These are phyloP conservation scores for Euplexia lucipara DNA, from an alignment of 2,888 invertebrate genomes.

Conservation along the genomic window DNA sequence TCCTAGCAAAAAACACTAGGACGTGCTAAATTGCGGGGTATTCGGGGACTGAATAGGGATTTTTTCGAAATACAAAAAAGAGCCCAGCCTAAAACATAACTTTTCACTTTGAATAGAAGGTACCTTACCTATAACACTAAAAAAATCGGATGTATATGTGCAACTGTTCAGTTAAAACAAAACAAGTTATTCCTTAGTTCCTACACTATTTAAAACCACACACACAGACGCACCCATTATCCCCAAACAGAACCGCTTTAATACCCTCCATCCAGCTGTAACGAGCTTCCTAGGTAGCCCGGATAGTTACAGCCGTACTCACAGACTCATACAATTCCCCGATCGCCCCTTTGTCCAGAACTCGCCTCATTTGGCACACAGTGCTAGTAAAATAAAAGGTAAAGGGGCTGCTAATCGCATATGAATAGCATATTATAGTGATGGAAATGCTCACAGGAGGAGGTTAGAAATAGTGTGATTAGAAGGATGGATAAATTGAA, in stretches of 20 bases:
- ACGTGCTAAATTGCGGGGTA: no score
- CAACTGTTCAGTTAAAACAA: neutral
- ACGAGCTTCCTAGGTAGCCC: constrained; percentile 22
- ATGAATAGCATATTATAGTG: constrained; percentile 31
- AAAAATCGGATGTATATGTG: no score
- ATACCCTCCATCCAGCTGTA: constrained; percentile 23
- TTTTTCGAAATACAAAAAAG: no score
- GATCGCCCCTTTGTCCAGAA: constrained; percentile 40
- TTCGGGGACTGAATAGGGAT: no score
- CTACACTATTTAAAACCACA: neutral
- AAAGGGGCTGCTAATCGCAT: constrained; percentile 39
- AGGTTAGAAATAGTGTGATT: neutral
- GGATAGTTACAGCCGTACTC: constrained; percentile 12
- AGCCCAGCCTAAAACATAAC: no score
- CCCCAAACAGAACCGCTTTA: constrained; percentile 14
- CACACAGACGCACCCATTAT: neutral
- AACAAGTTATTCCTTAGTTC: neutral
- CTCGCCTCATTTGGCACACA: constrained; percentile 40
- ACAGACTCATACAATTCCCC: constrained; percentile 24
- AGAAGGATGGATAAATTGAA: neutral
- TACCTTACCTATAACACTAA: no score
- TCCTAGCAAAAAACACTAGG: no score
- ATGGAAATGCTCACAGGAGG: neutral
- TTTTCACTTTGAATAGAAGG: no score
- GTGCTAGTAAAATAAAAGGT: constrained; percentile 49